Evolutionary conservation across 2,888 invertebrate genomes (phyloP).

Genomic region (Cyclophora punctaria): DNA sequence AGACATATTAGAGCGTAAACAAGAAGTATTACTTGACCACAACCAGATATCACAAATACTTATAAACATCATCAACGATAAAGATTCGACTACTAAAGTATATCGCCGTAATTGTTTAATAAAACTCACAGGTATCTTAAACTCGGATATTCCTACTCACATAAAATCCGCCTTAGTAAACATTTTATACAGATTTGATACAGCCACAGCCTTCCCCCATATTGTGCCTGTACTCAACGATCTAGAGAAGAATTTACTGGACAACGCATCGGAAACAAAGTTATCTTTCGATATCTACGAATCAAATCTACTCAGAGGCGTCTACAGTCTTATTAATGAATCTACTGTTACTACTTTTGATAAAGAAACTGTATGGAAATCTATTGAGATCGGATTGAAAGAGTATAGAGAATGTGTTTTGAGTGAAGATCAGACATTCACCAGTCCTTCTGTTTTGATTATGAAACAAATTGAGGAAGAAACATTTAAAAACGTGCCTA

Average conservation of each 20-base stretch:
- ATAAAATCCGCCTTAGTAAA: constrained; percentile 64
- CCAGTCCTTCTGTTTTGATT: constrained; percentile 63
- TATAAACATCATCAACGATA: constrained; percentile 75
- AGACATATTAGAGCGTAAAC: constrained; percentile 60
- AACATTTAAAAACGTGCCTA: constrained; percentile 68
- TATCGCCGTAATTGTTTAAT: constrained; percentile 53
- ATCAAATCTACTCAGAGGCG: constrained; percentile 68
- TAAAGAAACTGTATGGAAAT: constrained; percentile 69
- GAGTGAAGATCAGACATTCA: constrained; percentile 45
- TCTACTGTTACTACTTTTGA: constrained; percentile 56
- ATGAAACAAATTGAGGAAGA: constrained; percentile 75
- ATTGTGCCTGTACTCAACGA: constrained; percentile 42
- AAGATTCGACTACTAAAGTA: constrained; percentile 56
- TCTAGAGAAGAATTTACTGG: constrained; percentile 38
- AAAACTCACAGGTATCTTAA: constrained; percentile 49
- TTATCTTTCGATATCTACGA: constrained; percentile 63
- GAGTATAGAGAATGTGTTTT: constrained; percentile 65
- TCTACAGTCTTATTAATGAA: constrained; percentile 74
- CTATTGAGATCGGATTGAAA: constrained; percentile 72
- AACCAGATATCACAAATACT: constrained; percentile 79
- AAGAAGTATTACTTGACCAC: constrained; percentile 79
- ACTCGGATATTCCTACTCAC: constrained; percentile 54
- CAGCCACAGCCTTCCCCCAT: constrained; percentile 51
- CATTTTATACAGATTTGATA: constrained; percentile 61
- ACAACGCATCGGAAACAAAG: constrained; percentile 31